Base-by-base conservation (phyloP, 2,888 invertebrate species). In the Tinea trinotella region DNA sequence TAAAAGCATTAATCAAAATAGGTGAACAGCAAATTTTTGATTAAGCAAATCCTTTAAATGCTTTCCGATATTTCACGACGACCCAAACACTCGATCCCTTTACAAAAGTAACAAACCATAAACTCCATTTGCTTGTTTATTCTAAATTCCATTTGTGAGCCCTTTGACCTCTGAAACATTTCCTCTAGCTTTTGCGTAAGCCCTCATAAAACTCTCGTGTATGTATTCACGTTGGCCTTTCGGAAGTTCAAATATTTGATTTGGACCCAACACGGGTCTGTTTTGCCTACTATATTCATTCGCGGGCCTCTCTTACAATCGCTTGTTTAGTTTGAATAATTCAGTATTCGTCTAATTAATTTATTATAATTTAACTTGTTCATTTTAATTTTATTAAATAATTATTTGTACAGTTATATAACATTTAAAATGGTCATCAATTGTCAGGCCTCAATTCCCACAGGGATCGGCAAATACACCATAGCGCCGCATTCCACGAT, bases 191-290 rank as follows among this genome's bases (percentile, higher is more conserved):
- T 40, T 19, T 12, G 40, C 7, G n/a, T 46, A n/a, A 40, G 46
- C 46, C 46, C 46, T 46, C 46, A 46, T 46, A 46, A 46, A 46
- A 19, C 18, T 19, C 40, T 30, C 3, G 2, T 7, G 7, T 44
- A 19, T 46, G 46, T 46, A 19, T 10, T 2, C 19, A 18, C 18
- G 40, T 40, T 40, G 13, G 48, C 24, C 50, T 50, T 50, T 50
- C 50, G 50, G 50, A 24, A 50, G 17, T 2, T 50, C 50, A 50
- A 50, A 50, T 50, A 50, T 50, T 50, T 50, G 50, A 50, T 24
- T 24, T 50, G 50, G 24, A 2, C 50, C 24, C 24, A 50, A 50
- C 50, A 49, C n/a, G 49, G 2, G 10, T 20, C 49, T 12, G 24
- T 50, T n/a, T 24, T 50, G 24, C 50, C 2, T 22, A 4, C 15